A percentile compares a stretch with the other conserved stretches of the same genome.
Conservation (phyloP, 2,888 invertebrate species). For the Pecten maximus region DNA sequence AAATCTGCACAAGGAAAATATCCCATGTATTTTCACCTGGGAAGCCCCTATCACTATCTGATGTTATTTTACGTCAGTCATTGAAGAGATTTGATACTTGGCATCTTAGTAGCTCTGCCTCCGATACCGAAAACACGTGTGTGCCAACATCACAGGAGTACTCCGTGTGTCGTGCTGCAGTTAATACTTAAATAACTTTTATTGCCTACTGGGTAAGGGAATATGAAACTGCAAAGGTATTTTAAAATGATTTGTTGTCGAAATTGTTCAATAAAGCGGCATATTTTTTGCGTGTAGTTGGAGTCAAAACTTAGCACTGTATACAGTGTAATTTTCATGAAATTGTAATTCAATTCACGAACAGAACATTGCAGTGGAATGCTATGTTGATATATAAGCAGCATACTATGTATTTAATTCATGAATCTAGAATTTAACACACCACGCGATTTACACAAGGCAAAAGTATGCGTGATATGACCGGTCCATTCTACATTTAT, state of each 20-base stretch:
- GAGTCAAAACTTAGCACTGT: background rate
- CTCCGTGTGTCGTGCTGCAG: background rate
- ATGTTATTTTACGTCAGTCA: background rate
- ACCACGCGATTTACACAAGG: too few species aligned
- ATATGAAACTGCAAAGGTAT: background rate
- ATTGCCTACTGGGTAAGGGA: background rate
- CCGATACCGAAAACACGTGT: background rate
- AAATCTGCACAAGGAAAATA: too few species aligned
- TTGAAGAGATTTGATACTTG: background rate
- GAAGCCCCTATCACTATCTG: too few species aligned
- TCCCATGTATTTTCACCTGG: too few species aligned
- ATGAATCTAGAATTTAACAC: too few species aligned
- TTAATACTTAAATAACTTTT: background rate
- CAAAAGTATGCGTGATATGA: too few species aligned
- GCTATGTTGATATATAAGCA: background rate
- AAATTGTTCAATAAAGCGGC: slow-evolving; percentile 3
- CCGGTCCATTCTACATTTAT: too few species aligned
- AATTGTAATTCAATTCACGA: background rate
- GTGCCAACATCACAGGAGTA: background rate
- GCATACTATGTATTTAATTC: too few species aligned
- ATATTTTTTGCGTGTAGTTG: background rate
- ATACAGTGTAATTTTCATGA: background rate
- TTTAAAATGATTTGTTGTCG: slow-evolving; percentile 19
- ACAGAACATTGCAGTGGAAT: background rate
- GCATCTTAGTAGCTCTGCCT: background rate